Percentiles rank a stretch among this genome's conserved stretches.
Evolutionary conservation across 2,797 vertebrate genomes (phyloP).

Genomic region (Molossus alvarezi): DNA sequence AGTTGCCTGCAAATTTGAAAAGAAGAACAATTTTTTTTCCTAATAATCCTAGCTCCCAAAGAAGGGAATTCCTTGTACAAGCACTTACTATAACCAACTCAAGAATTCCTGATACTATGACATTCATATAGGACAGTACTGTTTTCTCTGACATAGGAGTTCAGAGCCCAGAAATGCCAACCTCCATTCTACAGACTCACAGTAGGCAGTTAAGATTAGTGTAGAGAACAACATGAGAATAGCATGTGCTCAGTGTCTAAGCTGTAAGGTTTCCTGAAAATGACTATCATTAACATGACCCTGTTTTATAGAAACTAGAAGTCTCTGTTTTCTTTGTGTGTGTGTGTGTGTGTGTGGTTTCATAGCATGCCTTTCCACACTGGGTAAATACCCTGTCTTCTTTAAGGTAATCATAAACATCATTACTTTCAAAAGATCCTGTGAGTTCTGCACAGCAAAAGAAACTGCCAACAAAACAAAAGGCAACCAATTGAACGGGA

Average conservation of each 20-base stretch:
- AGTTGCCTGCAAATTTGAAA: constrained; percentile 19
- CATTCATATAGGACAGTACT: not conserved
- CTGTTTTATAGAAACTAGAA: not conserved
- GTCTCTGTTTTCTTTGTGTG: not conserved
- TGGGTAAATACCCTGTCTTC: not conserved
- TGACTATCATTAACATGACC: not conserved
- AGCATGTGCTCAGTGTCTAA: not conserved
- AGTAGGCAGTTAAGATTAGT: not conserved
- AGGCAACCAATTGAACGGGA: not conserved
- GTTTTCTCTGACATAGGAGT: not conserved
- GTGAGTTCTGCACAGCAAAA: not conserved
- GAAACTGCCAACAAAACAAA: not conserved
- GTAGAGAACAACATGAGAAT: not conserved
- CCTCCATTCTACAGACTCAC: rapidly evolving
- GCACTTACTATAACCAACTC: not conserved
- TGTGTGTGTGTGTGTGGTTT: not conserved
- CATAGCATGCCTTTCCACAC: not conserved
- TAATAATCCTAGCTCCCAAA: not conserved
- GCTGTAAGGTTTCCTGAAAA: not conserved
- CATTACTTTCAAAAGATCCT: not conserved
- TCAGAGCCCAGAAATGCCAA: not conserved
- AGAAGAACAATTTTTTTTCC: not conserved
- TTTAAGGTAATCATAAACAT: constrained; percentile 8
- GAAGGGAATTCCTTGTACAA: constrained; percentile 23
- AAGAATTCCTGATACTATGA: not conserved